These are phyloP conservation scores for Parazoanthus atlanticus DNA, from an alignment of 92 coral and sea anemone genomes.

Conservation along the genomic window DNA sequence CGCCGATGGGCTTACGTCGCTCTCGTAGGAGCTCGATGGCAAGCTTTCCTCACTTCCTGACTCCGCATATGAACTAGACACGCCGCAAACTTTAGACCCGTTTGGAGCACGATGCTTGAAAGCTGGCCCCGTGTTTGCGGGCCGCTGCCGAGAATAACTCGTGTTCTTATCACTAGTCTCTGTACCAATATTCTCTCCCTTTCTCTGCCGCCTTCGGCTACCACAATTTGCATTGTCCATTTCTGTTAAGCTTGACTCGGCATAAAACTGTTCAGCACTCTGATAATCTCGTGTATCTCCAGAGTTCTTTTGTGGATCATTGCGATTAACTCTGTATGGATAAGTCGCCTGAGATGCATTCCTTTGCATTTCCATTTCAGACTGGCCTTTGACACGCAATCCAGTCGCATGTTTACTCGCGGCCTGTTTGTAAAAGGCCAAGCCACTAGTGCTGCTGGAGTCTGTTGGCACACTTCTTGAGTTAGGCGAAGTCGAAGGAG, in stretches of 20 bases:
- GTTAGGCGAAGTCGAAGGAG: constrained; percentile 54
- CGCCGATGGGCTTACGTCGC: constrained; percentile 77
- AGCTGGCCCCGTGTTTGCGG: constrained; percentile 29
- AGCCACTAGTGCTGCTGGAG: constrained; percentile 62
- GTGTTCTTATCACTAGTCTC: constrained; percentile 30
- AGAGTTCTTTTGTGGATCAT: constrained; percentile 77
- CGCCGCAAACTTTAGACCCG: constrained; percentile 36
- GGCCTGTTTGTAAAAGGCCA: constrained; percentile 67
- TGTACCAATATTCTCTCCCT: constrained; percentile 29
- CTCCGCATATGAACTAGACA: constrained; percentile 66
- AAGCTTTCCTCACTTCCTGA: constrained; percentile 64
- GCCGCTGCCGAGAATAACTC: constrained; percentile 36
- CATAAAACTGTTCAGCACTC: constrained; percentile 49
- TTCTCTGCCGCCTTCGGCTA: constrained; percentile 52
- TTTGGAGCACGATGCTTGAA: constrained; percentile 41
- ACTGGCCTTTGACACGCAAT: constrained; percentile 85
- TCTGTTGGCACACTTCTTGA: constrained; percentile 69
- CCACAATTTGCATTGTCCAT: constrained; percentile 40
- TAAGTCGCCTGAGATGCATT: constrained; percentile 71
- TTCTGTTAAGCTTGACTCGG: constrained; percentile 53
- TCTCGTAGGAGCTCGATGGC: constrained; percentile 66
- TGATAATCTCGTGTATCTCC: constrained; percentile 61
- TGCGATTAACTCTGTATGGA: constrained; percentile 57
- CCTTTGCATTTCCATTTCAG: constrained; percentile 90
- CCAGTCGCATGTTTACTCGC: constrained; percentile 78